Evolutionary conservation across 1,140 invertebrate species (phyloP), one percentile per base, ranked within the genome.

Genomic region (Asbolus verrucosus): DNA sequence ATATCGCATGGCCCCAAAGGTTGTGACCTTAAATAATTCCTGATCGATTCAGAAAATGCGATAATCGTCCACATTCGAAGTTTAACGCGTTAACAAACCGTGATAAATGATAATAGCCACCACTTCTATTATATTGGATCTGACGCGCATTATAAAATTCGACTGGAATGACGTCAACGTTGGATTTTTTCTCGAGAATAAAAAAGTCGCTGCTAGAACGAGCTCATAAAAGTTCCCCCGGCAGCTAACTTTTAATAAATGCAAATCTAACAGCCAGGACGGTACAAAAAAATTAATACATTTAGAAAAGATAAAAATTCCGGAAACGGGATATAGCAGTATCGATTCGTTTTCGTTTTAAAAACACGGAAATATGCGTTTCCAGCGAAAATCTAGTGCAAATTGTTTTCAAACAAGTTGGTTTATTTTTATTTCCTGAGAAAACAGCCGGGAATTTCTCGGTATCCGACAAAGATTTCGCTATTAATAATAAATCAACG

Each of bases 221-320:
- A n/a, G 33, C 33, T 36, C 33, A n/a, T 36, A 54, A 54, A 27
- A 19, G n/a, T n/a, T 21, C 9, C 21, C 46, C 46, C 21, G n/a
- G n/a, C n/a, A n/a, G n/a, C n/a, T n/a, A 24, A 54, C 46, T 24
- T 54, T n/a, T 24, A 54, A 54, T 54, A 54, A 54, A 54, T 54
- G 46, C 46, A 54, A 54, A 36, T 36, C 33, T n/a, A 3, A 6
- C 33, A 36, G 11, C 5, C 6, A 36, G 11, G 33, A 54, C 46
- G 18, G 21, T n/a, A 9, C 6, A 27, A 54, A 54, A 54, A 36
- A 36, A 36, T 36, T 36, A 36, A 36, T 36, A n/a, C 33, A 36
- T n/a, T 11, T 36, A n/a, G 33, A 36, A n/a, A 36, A 6, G 11
- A 36, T 27, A 27, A 27, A 27, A 8, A 8, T n/a, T n/a, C n/a